These are phyloP conservation scores for Otolemur crassicaudatus DNA, from an alignment of 2,797 vertebrate genomes.

Conservation along the genomic window DNA sequence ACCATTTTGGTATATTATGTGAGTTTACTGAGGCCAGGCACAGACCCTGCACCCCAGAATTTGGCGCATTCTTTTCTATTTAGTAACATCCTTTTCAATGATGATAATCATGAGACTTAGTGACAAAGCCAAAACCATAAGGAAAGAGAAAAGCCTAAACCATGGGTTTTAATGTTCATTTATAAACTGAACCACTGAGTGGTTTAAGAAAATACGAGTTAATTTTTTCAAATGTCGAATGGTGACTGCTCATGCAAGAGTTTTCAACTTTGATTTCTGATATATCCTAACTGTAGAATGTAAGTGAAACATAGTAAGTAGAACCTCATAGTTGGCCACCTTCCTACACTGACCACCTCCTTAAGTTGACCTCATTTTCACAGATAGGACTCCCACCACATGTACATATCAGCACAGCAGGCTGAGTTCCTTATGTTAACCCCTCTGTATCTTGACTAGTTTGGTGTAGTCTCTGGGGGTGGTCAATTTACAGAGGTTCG, in stretches of 20 bases:
- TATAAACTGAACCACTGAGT: not conserved
- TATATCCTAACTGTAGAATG: not conserved
- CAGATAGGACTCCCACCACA: no score
- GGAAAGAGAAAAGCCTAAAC: conserved; percentile 31
- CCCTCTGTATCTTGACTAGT: no score
- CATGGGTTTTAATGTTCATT: not conserved
- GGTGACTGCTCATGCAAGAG: not conserved
- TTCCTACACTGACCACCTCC: no score
- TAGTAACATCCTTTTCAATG: not conserved
- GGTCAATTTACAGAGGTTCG: no score
- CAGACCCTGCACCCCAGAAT: not conserved
- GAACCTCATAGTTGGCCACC: no score
- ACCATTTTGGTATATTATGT: not conserved
- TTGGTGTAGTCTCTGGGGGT: no score
- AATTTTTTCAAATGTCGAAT: conserved; percentile 29
- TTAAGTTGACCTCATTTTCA: no score
- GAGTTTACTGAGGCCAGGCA: not conserved
- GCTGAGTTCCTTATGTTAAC: no score
- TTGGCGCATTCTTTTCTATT: not conserved
- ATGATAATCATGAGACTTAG: not conserved
- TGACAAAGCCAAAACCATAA: conserved; percentile 7
- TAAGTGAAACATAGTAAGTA: not conserved
- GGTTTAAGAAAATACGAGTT: not conserved
- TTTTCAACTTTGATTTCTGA: not conserved
- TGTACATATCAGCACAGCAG: no score